Evolutionary conservation across 2,113 vertebrate genomes (phyloP), one percentile per base, ranked within the genome.

Genomic region (Megaleporinus macrocephalus): DNA sequence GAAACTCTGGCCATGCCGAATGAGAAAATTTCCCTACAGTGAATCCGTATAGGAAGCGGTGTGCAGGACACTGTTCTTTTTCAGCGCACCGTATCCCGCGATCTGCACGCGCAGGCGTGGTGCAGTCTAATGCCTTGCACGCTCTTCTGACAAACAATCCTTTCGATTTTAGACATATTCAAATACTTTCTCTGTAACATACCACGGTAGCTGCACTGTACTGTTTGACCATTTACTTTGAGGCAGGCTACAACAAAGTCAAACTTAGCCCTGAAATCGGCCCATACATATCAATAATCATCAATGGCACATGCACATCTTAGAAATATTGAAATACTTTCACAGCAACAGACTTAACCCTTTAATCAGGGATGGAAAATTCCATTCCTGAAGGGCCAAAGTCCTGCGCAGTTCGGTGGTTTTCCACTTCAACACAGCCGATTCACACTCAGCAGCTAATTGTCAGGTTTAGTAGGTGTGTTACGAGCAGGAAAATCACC

Each of bases 11-110:
- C 88, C 66, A 81, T 79, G 55, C 85, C 87, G 83, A 77, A 87
- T 78, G 83, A 89, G 89, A 91, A 90, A 88, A 90, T 91, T 79
- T 87, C 89, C 89, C 80, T 87, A 77, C 84, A 88, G 90, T 87
- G 85, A 89, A 91, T 93, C 86, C 91, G 55, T 90, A 86, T 88
- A 81, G 76, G 66, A 61, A n/a, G 61, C 76, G 66, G 53, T 82
- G 62, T 88, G 83, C 77, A 86, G 81, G 80, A 86, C 79, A 78
- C 55, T 71, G 81, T 84, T 89, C 70, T 87, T 81, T 81, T 87
- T 88, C 86, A 87, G 87, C 84, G n/a, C 81, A 87, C 73, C 79
- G 83, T 88, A 85, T 91, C 79, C 80, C 74, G 68, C 49, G 61
- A 66, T 22, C n/a, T 12, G 44, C 76, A 9, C 83, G 57, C 22